A percentile compares a stretch with the other conserved stretches of the same genome.
Conservation (phyloP, 2,797 vertebrate species). For the Geotria australis region DNA sequence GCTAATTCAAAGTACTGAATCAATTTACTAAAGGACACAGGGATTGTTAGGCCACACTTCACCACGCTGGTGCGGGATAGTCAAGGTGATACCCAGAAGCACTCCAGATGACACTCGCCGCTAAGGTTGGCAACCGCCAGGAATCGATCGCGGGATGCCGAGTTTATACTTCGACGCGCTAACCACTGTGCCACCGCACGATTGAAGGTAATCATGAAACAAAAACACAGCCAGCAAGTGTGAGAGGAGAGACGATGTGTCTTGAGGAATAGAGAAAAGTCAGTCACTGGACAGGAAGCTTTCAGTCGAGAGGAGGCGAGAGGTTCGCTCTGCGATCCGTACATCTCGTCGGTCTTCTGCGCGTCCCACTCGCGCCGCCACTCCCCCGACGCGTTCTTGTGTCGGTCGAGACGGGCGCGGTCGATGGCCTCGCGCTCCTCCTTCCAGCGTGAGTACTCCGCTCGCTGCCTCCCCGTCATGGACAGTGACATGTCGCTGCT, state of each 20-base stretch:
- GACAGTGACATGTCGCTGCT: conserved; percentile 52
- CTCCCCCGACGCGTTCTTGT: conserved; percentile 56
- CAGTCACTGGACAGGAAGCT: not conserved
- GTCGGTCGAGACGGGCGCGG: conserved; percentile 43
- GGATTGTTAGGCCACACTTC: no score
- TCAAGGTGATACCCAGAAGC: no score
- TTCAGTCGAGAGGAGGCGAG: not conserved
- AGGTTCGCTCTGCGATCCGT: conserved; percentile 10
- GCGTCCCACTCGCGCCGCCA: conserved; percentile 75
- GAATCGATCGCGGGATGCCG: no score
- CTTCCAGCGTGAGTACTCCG: conserved; percentile 69
- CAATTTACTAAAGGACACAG: no score
- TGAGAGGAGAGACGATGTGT: not conserved
- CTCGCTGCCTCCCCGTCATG: conserved; percentile 61
- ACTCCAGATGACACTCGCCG: no score
- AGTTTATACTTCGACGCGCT: no score
- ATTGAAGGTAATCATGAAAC: no score
- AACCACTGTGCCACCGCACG: no score
- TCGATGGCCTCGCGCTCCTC: conserved; percentile 62
- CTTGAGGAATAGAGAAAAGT: not conserved
- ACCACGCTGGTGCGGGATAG: no score
- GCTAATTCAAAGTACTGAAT: no score
- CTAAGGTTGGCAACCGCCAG: no score
- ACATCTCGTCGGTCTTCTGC: conserved; percentile 47
- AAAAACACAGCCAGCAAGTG: not conserved